A percentile compares a stretch with the other conserved stretches of the same genome.
Conservation (phyloP, 23 tunicate genomes). For the Styela clava region DNA sequence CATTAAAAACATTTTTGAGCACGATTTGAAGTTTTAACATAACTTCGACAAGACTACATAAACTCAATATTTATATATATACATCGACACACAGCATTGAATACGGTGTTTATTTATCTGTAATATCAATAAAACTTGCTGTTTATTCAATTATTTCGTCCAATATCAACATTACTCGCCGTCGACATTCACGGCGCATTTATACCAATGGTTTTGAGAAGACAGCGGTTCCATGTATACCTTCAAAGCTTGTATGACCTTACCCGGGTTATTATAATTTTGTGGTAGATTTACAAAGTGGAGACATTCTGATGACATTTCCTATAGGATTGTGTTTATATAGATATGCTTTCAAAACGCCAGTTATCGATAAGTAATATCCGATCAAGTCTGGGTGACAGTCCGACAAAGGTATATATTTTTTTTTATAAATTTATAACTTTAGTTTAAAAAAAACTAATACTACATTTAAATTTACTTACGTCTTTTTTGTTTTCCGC, state of each 20-base stretch:
- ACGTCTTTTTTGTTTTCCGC: conserved; percentile 80
- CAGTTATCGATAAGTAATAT: too few relatives aligned
- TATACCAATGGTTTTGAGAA: too few relatives aligned
- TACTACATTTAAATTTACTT: conserved; percentile 41
- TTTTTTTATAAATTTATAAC: too few relatives aligned
- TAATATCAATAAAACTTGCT: not conserved
- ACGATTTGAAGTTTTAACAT: not conserved
- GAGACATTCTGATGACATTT: not conserved
- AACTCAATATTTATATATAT: not conserved
- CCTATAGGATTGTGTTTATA: not conserved
- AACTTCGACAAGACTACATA: not conserved
- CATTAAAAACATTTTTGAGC: not conserved
- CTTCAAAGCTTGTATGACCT: too few relatives aligned
- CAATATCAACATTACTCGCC: not conserved
- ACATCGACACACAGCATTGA: not conserved
- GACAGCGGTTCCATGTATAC: too few relatives aligned
- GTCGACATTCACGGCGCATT: too few relatives aligned
- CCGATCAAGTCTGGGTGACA: too few relatives aligned
- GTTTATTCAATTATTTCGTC: not conserved
- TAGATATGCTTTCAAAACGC: not conserved
- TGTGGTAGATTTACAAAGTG: not conserved
- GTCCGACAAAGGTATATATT: too few relatives aligned
- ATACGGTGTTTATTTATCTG: not conserved
- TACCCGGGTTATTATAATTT: too few relatives aligned
- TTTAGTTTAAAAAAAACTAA: too few relatives aligned